phyloP scores from a whole-genome alignment of 2,797 vertebrate species.

The Anguilla megastoma region DNA sequence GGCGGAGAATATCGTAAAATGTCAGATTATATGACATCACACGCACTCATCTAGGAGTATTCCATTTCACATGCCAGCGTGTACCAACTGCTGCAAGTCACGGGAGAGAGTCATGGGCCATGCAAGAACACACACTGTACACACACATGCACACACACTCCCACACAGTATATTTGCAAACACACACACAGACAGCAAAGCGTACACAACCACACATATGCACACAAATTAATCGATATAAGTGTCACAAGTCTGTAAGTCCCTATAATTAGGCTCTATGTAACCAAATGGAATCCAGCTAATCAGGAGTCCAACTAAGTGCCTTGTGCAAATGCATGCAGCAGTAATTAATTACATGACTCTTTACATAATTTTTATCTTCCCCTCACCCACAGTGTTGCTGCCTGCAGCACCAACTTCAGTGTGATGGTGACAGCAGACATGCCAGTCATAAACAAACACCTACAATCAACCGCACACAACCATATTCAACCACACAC shows the following conservation, averaged over 20 bases:
- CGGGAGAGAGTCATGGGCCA: background rate
- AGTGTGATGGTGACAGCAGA: background rate
- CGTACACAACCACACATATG: background rate
- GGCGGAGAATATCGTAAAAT: conserved; percentile 30
- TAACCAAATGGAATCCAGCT: background rate
- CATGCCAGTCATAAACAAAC: background rate
- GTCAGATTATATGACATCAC: conserved; percentile 40
- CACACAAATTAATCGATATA: background rate
- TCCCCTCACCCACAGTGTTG: background rate
- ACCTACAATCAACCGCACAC: background rate
- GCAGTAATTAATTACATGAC: background rate
- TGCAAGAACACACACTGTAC: background rate
- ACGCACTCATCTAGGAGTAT: conserved; percentile 25
- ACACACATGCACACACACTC: conserved; percentile 10
- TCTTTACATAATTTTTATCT: background rate
- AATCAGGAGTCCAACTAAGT: background rate
- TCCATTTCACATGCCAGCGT: conserved; percentile 2
- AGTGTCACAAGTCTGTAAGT: background rate
- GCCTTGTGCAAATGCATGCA: background rate
- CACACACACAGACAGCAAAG: background rate
- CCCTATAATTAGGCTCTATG: background rate
- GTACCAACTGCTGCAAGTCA: background rate
- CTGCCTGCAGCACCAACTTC: background rate
- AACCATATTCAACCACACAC: background rate
- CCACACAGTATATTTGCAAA: background rate